Percentiles rank a stretch among this genome's conserved stretches.
These are phyloP conservation scores for Ylistrum balloti DNA, from an alignment of 1,140 invertebrate genomes.

Conservation along the genomic window DNA sequence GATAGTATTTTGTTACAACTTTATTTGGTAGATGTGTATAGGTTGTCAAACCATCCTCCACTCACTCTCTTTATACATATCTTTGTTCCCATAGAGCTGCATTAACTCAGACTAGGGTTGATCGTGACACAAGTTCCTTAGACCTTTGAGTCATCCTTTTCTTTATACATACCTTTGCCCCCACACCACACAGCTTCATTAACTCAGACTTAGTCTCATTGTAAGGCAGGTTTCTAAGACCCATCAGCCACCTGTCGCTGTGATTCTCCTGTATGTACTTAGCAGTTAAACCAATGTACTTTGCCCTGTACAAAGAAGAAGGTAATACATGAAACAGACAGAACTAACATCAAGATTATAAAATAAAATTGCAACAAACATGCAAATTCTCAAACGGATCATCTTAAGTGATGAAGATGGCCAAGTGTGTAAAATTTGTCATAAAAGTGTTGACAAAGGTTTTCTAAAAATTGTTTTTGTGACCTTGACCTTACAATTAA, in stretches of 20 bases:
- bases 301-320: constrained; percentile 84
- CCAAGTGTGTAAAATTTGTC: not conserved
- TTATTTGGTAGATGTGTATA: too few species aligned
- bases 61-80: constrained; percentile 88
- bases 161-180: not conserved
- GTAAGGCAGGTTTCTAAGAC: constrained; percentile 88
- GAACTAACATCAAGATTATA: not conserved
- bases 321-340: not conserved
- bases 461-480: too few species aligned
- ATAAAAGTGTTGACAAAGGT: too few species aligned
- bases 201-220: constrained; percentile 47
- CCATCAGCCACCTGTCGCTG: constrained; percentile 89
- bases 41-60: too few species aligned
- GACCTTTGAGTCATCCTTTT: too few species aligned
- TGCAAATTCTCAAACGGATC: too few species aligned
- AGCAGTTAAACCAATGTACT: constrained; percentile 73
- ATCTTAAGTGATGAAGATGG: too few species aligned
- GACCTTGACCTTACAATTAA: too few species aligned
- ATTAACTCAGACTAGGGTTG: not conserved
- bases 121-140: too few species aligned
- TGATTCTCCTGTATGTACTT: constrained; percentile 81
- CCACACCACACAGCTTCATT: not conserved
- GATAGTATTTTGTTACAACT: too few species aligned
- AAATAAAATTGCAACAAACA: too few species aligned
- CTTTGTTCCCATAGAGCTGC: constrained; percentile 87